phyloP scores from a whole-genome alignment of 2,797 vertebrate genomes.

The Caiman crocodilus region DNA sequence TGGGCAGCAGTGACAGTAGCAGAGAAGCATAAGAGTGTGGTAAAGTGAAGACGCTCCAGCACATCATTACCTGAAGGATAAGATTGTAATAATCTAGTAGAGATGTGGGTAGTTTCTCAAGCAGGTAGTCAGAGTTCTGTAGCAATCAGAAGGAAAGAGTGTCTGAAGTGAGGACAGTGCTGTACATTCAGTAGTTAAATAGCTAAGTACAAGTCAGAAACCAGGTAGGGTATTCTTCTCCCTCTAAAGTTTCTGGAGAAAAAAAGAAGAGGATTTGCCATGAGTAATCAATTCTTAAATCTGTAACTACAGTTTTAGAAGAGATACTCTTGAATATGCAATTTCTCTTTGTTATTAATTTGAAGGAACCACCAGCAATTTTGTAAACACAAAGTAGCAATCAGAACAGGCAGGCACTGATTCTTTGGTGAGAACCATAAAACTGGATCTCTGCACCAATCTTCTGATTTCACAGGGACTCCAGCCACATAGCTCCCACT shows the following conservation, averaged over 20 bases:
- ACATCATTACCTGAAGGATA: not conserved
- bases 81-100: not conserved
- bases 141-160: not conserved
- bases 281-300: not conserved
- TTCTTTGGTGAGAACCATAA: not conserved
- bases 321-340: not conserved
- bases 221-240: not conserved
- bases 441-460: not conserved
- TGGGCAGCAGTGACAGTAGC: not conserved
- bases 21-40: not conserved
- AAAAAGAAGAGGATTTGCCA: not conserved
- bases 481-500: not conserved
- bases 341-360: not conserved
- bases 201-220: not conserved
- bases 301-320: not conserved
- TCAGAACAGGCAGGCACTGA: not conserved
- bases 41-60: not conserved
- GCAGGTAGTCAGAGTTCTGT: not conserved
- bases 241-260: not conserved
- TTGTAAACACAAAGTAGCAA: not conserved
- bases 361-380: not conserved
- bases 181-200: not conserved
- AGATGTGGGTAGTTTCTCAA: not conserved
- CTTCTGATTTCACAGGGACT: not conserved
- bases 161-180: not conserved